Conservation (phyloP, 2,113 vertebrate genomes). For the Megalops atlanticus region DNA sequence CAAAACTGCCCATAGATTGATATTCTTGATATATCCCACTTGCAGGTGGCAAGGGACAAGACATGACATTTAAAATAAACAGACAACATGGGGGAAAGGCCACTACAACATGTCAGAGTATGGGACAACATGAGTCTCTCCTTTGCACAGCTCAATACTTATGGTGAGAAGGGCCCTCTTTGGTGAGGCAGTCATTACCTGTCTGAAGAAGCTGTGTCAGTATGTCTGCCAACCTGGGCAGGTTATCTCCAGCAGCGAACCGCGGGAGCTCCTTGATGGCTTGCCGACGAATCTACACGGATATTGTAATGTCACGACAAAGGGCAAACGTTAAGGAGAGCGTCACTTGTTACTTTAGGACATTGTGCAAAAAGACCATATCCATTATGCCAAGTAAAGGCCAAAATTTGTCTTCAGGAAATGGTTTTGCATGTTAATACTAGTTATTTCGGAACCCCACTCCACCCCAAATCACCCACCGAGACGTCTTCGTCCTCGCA, state of each 20-base stretch:
- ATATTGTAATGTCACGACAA: neutral
- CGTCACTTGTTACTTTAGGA: too few species aligned
- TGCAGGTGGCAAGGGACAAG: neutral
- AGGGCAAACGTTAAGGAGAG: too few species aligned
- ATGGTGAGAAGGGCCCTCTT: too few species aligned
- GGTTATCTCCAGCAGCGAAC: constrained; percentile 94
- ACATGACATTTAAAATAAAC: neutral
- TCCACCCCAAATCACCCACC: constrained; percentile 68
- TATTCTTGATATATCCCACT: neutral
- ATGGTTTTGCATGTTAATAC: neutral
- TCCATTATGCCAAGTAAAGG: too few species aligned
- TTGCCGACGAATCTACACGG: constrained; percentile 86
- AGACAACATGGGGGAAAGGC: neutral
- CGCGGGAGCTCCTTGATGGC: constrained; percentile 96
- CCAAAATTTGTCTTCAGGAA: neutral
- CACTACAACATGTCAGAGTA: neutral
- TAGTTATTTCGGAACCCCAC: neutral
- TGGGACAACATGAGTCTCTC: neutral
- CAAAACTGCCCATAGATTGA: too few species aligned
- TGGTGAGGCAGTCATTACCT: constrained; percentile 77
- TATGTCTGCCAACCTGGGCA: constrained; percentile 92
- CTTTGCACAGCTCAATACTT: neutral
- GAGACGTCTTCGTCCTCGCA: constrained; percentile 99
- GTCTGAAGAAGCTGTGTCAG: constrained; percentile 95
- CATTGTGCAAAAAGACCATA: too few species aligned